A percentile compares a stretch with the other conserved stretches of the same genome.
Evolutionary conservation across 2,888 invertebrate genomes (phyloP).

Genomic region (Platycnemis pennipes): DNA sequence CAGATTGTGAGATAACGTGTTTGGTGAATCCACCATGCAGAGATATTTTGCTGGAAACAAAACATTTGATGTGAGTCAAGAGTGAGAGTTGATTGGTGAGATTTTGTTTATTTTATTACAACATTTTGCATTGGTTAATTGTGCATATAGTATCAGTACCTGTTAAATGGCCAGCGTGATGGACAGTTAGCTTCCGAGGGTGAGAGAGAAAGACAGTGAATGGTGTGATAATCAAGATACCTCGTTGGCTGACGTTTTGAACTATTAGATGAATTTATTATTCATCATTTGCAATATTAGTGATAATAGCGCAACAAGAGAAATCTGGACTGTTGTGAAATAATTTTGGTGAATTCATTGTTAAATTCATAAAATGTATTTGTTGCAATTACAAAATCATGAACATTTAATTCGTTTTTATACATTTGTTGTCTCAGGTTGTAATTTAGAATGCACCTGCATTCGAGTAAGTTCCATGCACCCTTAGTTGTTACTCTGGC

Average conservation of each 20-base stretch:
- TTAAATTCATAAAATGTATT: slow-evolving; percentile 29
- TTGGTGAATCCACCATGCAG: not conserved
- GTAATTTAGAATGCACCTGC: slow-evolving; percentile 61
- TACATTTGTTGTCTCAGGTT: slow-evolving; percentile 65
- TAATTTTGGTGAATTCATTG: slow-evolving; percentile 38
- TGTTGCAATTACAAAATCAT: slow-evolving; percentile 4
- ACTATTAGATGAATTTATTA: slow-evolving; percentile 31
- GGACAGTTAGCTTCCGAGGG: not conserved
- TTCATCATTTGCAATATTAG: slow-evolving; percentile 58
- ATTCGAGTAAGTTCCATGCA: slow-evolving; percentile 65
- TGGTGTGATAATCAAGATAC: slow-evolving; percentile 41
- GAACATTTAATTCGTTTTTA: slow-evolving; percentile 29
- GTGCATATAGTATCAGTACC: slow-evolving; percentile 47
- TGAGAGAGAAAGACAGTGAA: not conserved
- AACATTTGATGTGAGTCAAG: slow-evolving; percentile 30
- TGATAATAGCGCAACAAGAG: slow-evolving; percentile 41
- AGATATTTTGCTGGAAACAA: slow-evolving; percentile 45
- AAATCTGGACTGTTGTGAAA: slow-evolving; percentile 12
- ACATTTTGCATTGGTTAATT: slow-evolving; percentile 49
- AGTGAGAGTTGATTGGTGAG: slow-evolving; percentile 33
- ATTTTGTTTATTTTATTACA: slow-evolving; percentile 55
- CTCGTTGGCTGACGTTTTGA: slow-evolving; percentile 33
- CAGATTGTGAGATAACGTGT: not conserved
- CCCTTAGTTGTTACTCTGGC: slow-evolving; percentile 56
- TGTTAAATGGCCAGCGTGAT: slow-evolving; percentile 41